A percentile compares a stretch with the other conserved stretches of the same genome.
phyloP scores from a whole-genome alignment of 2,113 vertebrate species.

The Pygoscelis adeliae region DNA sequence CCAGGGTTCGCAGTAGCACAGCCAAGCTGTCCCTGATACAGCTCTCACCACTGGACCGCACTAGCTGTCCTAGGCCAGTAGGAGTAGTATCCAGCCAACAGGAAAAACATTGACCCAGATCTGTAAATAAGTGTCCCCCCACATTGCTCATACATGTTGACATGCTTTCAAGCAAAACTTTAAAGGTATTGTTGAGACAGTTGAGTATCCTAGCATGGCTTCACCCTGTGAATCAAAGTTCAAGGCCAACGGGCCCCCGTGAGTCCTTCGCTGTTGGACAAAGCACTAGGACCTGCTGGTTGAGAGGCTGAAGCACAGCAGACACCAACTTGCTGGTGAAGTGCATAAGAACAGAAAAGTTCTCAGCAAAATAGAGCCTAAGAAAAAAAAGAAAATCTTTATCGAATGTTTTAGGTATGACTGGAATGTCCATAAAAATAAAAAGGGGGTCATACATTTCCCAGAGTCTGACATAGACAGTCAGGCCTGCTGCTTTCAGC shows the following conservation, averaged over 20 bases:
- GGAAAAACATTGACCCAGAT: not conserved
- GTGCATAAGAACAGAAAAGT: not conserved
- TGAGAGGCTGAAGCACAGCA: not conserved
- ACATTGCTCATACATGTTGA: fast-evolving
- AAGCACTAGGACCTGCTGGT: not conserved
- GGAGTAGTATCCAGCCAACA: not conserved
- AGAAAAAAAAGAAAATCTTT: not conserved
- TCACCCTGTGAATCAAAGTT: not conserved
- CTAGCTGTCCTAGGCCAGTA: not conserved
- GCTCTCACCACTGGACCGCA: not conserved
- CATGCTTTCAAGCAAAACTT: not conserved
- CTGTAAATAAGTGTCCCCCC: not conserved
- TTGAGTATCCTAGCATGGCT: not conserved
- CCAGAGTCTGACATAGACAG: not conserved
- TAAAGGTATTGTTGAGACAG: too few species aligned
- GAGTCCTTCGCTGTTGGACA: not conserved
- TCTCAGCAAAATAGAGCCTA: not conserved
- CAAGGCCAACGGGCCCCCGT: fast-evolving
- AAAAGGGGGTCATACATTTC: conserved; percentile 44
- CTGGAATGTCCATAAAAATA: conserved; percentile 50
- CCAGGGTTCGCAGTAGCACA: not conserved
- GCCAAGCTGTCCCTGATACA: not conserved
- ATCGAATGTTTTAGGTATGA: not conserved
- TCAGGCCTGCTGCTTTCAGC: not conserved
- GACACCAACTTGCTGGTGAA: not conserved